A percentile compares a stretch with the other conserved stretches of the same genome.
Conservation (phyloP, 2,113 vertebrate genomes). For the Caracal caracal region DNA sequence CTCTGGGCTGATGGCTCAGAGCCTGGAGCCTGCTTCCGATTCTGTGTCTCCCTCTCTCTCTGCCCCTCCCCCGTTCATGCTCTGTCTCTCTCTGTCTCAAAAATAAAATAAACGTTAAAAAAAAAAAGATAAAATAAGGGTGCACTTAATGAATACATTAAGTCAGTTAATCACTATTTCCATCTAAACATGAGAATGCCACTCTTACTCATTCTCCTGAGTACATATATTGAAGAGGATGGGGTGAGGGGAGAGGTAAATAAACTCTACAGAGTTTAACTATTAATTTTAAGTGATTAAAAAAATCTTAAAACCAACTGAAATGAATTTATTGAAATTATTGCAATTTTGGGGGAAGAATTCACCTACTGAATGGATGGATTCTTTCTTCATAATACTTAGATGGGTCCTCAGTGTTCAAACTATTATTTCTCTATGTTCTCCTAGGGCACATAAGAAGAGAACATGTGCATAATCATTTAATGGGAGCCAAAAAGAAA, state of each 20-base stretch:
- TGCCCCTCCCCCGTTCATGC: no score
- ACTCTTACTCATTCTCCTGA: background rate
- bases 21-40: no score
- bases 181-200: background rate
- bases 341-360: background rate
- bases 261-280: background rate
- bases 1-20: no score
- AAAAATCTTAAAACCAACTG: background rate
- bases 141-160: background rate
- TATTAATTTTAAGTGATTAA: background rate
- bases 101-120: no score
- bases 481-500: background rate
- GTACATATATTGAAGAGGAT: background rate
- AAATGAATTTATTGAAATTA: background rate
- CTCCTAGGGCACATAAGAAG: background rate
- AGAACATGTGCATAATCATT: background rate
- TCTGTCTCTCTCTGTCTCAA: no score
- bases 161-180: background rate
- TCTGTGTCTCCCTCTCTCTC: no score
- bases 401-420: background rate
- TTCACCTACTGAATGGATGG: background rate
- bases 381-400: background rate
- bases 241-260: rapidly evolving
- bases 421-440: background rate
- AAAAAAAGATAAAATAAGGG: background rate